Percentiles rank a stretch among this genome's conserved stretches.
Evolutionary conservation across 1,140 invertebrate species (phyloP).

Genomic region (Bombus ignitus): DNA sequence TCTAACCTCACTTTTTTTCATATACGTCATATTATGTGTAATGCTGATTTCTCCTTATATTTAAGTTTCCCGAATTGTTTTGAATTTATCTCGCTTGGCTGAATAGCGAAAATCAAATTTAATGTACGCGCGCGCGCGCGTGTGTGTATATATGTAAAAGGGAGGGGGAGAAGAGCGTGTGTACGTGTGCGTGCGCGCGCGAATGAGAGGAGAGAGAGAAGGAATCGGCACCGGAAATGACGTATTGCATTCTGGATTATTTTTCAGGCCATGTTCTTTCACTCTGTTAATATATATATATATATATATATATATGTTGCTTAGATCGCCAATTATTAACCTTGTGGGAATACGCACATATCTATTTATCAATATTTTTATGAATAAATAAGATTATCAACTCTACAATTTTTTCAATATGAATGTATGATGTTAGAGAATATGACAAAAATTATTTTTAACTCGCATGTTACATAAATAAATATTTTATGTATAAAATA

Average conservation of each 20-base stretch:
- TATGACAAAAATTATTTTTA: background rate
- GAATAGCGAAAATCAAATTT: background rate
- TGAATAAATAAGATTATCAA: too few species aligned
- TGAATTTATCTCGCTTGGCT: background rate
- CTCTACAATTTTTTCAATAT: too few species aligned
- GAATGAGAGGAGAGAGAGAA: background rate
- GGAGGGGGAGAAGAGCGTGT: background rate
- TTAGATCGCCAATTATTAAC: background rate
- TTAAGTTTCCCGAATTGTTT: background rate
- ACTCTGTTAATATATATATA: conserved; percentile 2
- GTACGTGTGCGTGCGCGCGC: too few species aligned
- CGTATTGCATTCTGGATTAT: conserved; percentile 54
- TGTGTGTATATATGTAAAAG: background rate
- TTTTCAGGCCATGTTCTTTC: conserved; percentile 45
- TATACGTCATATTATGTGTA: background rate
- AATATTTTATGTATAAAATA: background rate
- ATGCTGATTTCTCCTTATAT: background rate
- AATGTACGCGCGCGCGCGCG: fast-evolving
- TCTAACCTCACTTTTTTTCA: conserved; percentile 48
- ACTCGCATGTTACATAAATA: background rate
- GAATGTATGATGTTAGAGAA: background rate
- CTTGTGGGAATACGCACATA: background rate
- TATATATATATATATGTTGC: background rate
- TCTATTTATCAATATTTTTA: background rate
- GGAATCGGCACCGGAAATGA: conserved; percentile 60